These are phyloP conservation scores for Bhutanitis thaidina DNA, from an alignment of 2,888 invertebrate species.

Conservation along the genomic window DNA sequence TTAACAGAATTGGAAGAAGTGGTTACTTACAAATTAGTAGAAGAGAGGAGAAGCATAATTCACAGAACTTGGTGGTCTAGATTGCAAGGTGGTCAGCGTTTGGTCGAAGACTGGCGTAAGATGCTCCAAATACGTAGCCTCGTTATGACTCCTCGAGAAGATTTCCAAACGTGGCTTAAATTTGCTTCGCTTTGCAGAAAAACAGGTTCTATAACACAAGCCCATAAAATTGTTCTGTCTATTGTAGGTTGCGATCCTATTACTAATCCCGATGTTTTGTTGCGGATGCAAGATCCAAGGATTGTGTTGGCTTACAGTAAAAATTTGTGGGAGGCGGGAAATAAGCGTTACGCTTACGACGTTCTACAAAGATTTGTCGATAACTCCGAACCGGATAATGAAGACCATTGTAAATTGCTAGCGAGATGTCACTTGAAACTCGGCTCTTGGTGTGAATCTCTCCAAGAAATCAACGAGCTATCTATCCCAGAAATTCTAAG, in stretches of 20 bases:
- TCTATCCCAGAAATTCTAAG: constrained; percentile 87
- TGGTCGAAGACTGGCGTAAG: constrained; percentile 99
- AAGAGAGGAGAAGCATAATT: constrained; percentile 90
- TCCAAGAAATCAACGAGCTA: constrained; percentile 89
- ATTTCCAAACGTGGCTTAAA: constrained; percentile 97
- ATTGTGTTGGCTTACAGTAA: constrained; percentile 97
- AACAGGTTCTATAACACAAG: constrained; percentile 91
- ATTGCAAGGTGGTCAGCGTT: constrained; percentile 94
- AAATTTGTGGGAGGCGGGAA: constrained; percentile 94
- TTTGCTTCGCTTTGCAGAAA: constrained; percentile 98
- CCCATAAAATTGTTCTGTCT: constrained; percentile 95
- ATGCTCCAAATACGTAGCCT: constrained; percentile 97
- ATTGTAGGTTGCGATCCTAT: constrained; percentile 90
- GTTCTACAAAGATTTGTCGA: constrained; percentile 89
- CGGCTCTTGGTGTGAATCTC: constrained; percentile 95
- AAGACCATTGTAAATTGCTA: constrained; percentile 78
- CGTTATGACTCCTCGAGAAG: constrained; percentile 94
- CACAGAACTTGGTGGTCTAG: constrained; percentile 96
- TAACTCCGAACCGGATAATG: constrained; percentile 67
- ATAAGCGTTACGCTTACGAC: constrained; percentile 86
- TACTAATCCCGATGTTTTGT: constrained; percentile 81
- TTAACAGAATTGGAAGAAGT: constrained; percentile 98
- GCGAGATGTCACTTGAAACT: constrained; percentile 95
- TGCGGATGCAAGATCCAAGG: constrained; percentile 89
- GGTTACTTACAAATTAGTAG: constrained; percentile 97